phyloP scores from a whole-genome alignment of 2,888 invertebrate genomes.

The Creontiades dilutus region DNA sequence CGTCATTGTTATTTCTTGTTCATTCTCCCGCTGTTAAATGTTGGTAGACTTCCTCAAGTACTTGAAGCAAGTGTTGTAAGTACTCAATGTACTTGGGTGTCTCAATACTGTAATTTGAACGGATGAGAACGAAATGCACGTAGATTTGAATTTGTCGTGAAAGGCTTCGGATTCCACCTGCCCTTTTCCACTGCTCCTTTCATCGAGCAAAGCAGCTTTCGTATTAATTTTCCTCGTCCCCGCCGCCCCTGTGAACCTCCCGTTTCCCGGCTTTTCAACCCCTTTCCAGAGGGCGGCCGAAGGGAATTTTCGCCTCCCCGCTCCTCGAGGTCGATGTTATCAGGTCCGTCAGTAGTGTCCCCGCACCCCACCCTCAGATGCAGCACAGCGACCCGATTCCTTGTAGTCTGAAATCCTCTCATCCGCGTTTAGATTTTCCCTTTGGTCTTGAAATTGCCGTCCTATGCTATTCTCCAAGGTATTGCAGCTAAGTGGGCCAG shows the following conservation, averaged over 20 bases:
- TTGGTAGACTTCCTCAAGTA: too few relatives aligned
- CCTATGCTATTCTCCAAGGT: not conserved
- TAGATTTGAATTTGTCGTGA: not conserved
- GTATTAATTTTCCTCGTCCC: conserved; percentile 41
- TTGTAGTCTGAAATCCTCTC: conserved; percentile 4
- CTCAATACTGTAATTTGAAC: too few relatives aligned
- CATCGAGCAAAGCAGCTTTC: conserved; percentile 32
- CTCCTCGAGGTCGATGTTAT: not conserved
- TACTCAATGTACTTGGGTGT: too few relatives aligned
- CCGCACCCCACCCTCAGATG: not conserved
- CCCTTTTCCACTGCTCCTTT: not conserved
- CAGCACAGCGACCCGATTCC: not conserved
- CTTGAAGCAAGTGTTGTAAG: too few relatives aligned
- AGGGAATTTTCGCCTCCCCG: conserved; percentile 27
- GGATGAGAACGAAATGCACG: conserved; percentile 6
- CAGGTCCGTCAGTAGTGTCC: conserved; percentile 16
- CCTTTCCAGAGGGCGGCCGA: not conserved
- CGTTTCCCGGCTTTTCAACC: not conserved
- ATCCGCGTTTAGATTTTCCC: conserved; percentile 27
- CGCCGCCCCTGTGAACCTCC: not conserved
- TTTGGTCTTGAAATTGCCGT: not conserved
- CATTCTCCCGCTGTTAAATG: too few relatives aligned
- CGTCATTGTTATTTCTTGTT: too few relatives aligned
- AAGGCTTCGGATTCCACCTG: not conserved
- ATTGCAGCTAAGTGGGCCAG: too few relatives aligned